Conservation (phyloP, 2,113 vertebrate species). For the Panurus biarmicus region DNA sequence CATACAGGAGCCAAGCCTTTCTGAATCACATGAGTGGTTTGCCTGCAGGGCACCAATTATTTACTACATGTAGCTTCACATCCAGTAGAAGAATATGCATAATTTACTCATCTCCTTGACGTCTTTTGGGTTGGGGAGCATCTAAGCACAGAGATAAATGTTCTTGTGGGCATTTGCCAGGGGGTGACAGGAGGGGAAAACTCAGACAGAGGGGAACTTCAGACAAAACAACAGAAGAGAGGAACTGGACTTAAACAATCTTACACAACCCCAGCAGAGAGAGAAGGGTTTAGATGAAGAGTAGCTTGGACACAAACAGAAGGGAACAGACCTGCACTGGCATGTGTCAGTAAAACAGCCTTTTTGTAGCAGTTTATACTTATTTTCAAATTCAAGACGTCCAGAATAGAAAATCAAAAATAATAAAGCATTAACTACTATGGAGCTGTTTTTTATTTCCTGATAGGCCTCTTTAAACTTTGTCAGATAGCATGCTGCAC, state of each 20-base stretch:
- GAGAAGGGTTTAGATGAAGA: background rate
- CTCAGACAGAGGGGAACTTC: background rate
- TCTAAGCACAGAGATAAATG: background rate
- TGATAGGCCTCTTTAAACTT: background rate
- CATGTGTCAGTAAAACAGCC: background rate
- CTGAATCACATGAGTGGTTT: constrained; percentile 35
- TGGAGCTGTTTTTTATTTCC: background rate
- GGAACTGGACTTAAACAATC: background rate
- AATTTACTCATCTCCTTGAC: constrained; percentile 52
- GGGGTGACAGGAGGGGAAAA: background rate
- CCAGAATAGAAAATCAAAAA: background rate
- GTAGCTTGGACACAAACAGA: background rate
- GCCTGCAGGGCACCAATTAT: constrained; percentile 61
- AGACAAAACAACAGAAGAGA: background rate
- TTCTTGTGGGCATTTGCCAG: background rate
- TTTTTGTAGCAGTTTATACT: background rate
- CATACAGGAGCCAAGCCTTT: background rate
- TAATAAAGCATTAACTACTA: background rate
- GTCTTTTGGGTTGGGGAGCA: constrained; percentile 28
- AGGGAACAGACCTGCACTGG: background rate
- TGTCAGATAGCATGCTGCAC: background rate
- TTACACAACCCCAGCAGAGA: background rate
- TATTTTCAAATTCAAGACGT: background rate
- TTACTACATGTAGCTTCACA: constrained; percentile 60
- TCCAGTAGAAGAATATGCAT: constrained; percentile 41